Conservation (phyloP, 53 echinoderm and acorn worm species). For the Echinarachnius parma region DNA sequence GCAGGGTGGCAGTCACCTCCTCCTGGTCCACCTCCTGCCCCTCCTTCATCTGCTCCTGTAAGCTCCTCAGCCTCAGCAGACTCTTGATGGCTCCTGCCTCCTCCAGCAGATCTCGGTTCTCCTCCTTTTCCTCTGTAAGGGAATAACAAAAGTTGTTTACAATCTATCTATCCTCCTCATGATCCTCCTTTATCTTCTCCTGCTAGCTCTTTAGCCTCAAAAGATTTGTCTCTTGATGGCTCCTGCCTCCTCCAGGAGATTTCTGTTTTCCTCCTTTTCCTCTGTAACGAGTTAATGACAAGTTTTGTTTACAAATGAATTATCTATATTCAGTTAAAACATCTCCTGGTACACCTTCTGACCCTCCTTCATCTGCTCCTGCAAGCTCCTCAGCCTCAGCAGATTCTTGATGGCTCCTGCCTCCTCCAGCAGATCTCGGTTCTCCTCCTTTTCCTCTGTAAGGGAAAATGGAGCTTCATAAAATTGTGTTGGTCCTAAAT, state of each 20-base stretch:
- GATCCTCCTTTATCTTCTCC: slow-evolving; percentile 38
- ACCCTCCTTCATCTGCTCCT: slow-evolving; percentile 45
- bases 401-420: slow-evolving; percentile 94
- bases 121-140: slow-evolving; percentile 70
- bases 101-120: slow-evolving; percentile 75
- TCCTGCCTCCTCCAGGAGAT: slow-evolving; percentile 88
- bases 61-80: slow-evolving; percentile 59
- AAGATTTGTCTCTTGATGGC: slow-evolving; percentile 96
- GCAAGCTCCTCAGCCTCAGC: slow-evolving; percentile 60
- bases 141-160: no score
- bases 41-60: slow-evolving; percentile 52
- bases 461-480: neutral
- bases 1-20: slow-evolving; percentile 66
- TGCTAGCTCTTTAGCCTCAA: slow-evolving; percentile 60
- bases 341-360: slow-evolving; percentile 51
- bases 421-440: slow-evolving; percentile 81
- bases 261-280: slow-evolving; percentile 66
- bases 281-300: no score
- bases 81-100: slow-evolving; percentile 97
- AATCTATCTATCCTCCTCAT: slow-evolving; percentile 24
- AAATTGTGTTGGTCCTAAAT: neutral
- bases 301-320: no score
- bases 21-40: slow-evolving; percentile 63
- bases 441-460: slow-evolving; percentile 75
- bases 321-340: no score